Percentiles rank a stretch among this genome's conserved stretches.
phyloP scores from a whole-genome alignment of 37 sponge, comb jelly and placozoan species.

The Halisarca cf. caerulea region DNA sequence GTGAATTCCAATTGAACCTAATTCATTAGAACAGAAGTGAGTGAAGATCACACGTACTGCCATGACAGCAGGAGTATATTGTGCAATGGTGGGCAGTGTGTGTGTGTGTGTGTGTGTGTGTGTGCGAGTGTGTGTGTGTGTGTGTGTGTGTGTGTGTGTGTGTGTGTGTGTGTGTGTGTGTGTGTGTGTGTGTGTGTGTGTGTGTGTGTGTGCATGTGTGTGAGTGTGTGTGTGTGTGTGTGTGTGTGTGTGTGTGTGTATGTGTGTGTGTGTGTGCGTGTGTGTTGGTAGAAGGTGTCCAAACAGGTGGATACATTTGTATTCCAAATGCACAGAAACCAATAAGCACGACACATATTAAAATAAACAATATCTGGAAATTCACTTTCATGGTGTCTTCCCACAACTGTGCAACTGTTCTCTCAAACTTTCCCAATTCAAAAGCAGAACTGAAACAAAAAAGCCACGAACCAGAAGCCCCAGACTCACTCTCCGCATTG shows the following conservation, averaged over 20 bases:
- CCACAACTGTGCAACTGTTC: constrained; percentile 48
- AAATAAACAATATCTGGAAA: background rate
- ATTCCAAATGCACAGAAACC: background rate
- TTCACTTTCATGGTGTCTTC: constrained; percentile 57
- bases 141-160: constrained; percentile 24
- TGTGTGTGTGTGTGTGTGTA: too few species aligned
- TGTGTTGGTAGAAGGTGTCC: too few species aligned
- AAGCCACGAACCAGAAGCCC: constrained; percentile 62
- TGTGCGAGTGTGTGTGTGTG: constrained; percentile 18
- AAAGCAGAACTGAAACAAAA: constrained; percentile 75
- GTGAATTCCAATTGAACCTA: constrained; percentile 11
- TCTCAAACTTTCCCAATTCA: constrained; percentile 79
- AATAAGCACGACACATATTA: background rate
- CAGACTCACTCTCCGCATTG: constrained; percentile 14
- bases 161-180: constrained; percentile 13
- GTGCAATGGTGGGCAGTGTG: too few species aligned
- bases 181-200: background rate
- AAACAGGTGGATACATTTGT: too few species aligned
- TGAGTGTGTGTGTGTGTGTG: too few species aligned
- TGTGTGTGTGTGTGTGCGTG: too few species aligned
- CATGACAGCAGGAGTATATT: too few species aligned
- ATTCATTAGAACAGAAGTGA: background rate
- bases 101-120: constrained; percentile 24
- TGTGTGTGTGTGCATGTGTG: background rate
- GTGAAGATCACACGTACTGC: background rate